Conservation (phyloP, 2,113 vertebrate species). For the Brachyhypopomus occidentalis region DNA sequence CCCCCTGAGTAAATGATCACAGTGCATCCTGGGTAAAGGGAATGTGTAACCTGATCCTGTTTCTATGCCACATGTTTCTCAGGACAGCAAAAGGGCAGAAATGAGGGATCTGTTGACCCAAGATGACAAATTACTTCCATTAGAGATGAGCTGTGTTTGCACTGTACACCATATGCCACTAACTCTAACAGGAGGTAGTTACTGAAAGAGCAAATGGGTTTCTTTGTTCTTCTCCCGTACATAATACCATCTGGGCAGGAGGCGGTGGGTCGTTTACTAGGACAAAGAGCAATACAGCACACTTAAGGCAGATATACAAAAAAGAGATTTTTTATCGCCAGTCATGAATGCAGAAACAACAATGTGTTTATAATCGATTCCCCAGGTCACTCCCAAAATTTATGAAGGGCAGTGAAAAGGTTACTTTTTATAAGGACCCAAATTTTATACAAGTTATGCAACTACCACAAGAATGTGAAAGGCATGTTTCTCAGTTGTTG, state of each 20-base stretch:
- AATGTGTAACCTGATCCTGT: conserved; percentile 20
- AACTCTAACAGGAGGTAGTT: neutral
- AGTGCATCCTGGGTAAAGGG: conserved; percentile 10
- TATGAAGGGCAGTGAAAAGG: neutral
- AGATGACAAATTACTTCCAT: conserved; percentile 28
- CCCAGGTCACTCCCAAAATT: too few species aligned
- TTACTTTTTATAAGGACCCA: conserved; percentile 1
- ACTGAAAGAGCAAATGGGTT: neutral
- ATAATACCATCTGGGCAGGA: conserved; percentile 36
- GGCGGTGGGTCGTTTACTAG: neutral
- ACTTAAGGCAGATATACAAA: neutral
- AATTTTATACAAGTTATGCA: neutral
- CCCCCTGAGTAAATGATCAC: neutral
- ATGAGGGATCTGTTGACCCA: conserved; percentile 24
- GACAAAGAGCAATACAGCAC: neutral
- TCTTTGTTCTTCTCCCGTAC: conserved; percentile 21
- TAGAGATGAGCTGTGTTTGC: conserved; percentile 33
- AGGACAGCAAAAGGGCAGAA: conserved; percentile 1
- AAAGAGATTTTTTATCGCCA: neutral
- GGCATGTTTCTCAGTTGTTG: conserved; percentile 11
- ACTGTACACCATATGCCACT: neutral
- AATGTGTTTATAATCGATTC: too few species aligned
- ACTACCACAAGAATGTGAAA: conserved; percentile 20
- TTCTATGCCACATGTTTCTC: conserved; percentile 9
- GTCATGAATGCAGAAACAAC: too few species aligned